phyloP scores from a whole-genome alignment of 37 sponge, comb jelly and placozoan genomes.

The Beroe ovata region DNA sequence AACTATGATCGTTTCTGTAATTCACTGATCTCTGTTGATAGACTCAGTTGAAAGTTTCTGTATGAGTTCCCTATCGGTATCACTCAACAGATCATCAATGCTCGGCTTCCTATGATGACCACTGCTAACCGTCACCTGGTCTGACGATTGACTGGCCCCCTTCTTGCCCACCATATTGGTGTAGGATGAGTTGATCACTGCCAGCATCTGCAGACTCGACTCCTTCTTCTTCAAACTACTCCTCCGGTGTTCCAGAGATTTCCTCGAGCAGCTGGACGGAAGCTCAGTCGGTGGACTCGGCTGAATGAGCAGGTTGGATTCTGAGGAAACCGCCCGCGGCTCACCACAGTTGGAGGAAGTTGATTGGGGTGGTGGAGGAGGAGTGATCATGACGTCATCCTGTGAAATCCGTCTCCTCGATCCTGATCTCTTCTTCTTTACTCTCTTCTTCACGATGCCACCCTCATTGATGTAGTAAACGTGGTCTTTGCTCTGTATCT shows the following conservation, averaged over 20 bases:
- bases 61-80: slow-evolving; percentile 57
- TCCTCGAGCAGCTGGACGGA: not conserved
- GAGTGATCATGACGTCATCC: slow-evolving; percentile 5
- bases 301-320: not conserved
- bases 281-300: not conserved
- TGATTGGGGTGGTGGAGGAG: not conserved
- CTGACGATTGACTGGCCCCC: not conserved
- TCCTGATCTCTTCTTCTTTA: slow-evolving; percentile 5
- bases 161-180: slow-evolving; percentile 40
- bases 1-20: too few species aligned
- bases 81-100: slow-evolving; percentile 56
- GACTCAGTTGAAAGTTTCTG: slow-evolving; percentile 51
- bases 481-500: slow-evolving; percentile 61
- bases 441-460: slow-evolving; percentile 9
- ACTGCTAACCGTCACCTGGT: not conserved
- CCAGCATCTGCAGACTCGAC: slow-evolving; percentile 42
- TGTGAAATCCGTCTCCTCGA: not conserved
- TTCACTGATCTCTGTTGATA: not conserved
- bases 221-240: slow-evolving; percentile 36
- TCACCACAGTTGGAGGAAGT: not conserved
- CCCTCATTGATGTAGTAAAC: slow-evolving; percentile 54
- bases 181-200: slow-evolving; percentile 57
- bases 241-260: slow-evolving; percentile 17
- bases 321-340: slow-evolving; percentile 7
- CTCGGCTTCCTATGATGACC: not conserved